These are phyloP conservation scores for Ctenicera cuprea DNA, from an alignment of 2,888 invertebrate species.

Conservation along the genomic window DNA sequence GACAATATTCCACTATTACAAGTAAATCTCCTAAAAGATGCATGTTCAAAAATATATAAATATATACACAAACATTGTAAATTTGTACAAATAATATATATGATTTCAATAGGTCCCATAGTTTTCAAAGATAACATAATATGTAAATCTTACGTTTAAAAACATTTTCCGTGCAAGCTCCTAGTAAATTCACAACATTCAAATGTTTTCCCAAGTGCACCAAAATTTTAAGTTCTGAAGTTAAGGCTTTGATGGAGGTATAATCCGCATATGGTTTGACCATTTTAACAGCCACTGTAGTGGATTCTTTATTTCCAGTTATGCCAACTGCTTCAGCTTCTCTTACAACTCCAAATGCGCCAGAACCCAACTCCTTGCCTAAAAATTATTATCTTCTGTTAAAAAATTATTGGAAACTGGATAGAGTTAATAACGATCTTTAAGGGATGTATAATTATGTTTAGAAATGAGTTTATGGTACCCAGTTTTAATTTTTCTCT, in stretches of 20 bases:
- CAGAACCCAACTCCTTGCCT: constrained; percentile 94
- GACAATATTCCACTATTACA: constrained; percentile 96
- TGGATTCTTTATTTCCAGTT: constrained; percentile 81
- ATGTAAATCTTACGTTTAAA: constrained; percentile 88
- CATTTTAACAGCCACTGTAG: constrained; percentile 96
- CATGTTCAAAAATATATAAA: no score
- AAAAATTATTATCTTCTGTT: constrained; percentile 36
- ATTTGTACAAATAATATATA: no score
- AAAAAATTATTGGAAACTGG: no score
- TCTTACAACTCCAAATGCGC: constrained; percentile 96
- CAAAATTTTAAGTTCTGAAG: constrained; percentile 96
- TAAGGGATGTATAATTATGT: no score
- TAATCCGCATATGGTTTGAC: constrained; percentile 91
- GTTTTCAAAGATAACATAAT: neutral
- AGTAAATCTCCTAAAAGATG: constrained; percentile 85
- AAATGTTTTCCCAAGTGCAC: constrained; percentile 95
- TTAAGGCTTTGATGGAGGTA: constrained; percentile 89
- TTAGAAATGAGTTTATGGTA: no score
- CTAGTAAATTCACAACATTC: constrained; percentile 95
- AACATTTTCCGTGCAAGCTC: constrained; percentile 94
- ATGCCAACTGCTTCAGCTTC: constrained; percentile 91
- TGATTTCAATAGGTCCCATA: no score
- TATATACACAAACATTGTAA: no score
- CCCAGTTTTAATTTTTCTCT: constrained; percentile 88
- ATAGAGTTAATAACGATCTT: no score